Evolutionary conservation across 1,140 invertebrate genomes (phyloP), one percentile per base, ranked within the genome.

Genomic region (Drosophila micromelanica): DNA sequence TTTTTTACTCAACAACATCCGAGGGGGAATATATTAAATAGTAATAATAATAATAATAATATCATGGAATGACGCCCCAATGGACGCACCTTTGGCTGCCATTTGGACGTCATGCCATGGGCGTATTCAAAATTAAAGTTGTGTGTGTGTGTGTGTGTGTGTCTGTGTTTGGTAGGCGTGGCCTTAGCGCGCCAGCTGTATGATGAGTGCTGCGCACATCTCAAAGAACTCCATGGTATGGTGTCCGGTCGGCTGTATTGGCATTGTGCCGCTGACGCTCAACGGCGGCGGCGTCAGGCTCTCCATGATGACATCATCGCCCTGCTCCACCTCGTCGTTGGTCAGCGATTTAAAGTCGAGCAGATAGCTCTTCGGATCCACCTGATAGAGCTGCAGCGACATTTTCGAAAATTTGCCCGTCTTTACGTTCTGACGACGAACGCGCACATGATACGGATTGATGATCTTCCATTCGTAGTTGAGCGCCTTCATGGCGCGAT

Each of bases 171-270:
- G 48, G 32, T 55, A 56, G 40, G 51, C 40, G 51, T 46, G 11
- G 3, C 5, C n/a, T 78, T 94, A 99, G 93, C 98, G 96, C 30
- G 99, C 98, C 52, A 99, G 93, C 86, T 99, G 98, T 52, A 98
- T 98, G 80, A 99, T 99, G 12, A 99, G 94, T 27, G 97, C 97
- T 20, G 99, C 98, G 93, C 99, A 99, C 98, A 99, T 99, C 94
- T 99, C 99, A 93, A 99, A 99, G 93, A 99, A 99, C 94, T 99
- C 98, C 97, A 99, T 99, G 3, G 98, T 99, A 92, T 99, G 98
- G 90, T 99, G 98, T 23, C 96, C 94, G 9, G 91, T 91, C 76
- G 93, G 89, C 64, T 92, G 90, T 60, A 70, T 86, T 45, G 80
- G 82, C 92, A 79, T 90, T 13, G 86, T 67, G 8, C 78, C 91